Evolutionary conservation across 2,888 invertebrate genomes (phyloP).

Genomic region (Drosophila barbarae): DNA sequence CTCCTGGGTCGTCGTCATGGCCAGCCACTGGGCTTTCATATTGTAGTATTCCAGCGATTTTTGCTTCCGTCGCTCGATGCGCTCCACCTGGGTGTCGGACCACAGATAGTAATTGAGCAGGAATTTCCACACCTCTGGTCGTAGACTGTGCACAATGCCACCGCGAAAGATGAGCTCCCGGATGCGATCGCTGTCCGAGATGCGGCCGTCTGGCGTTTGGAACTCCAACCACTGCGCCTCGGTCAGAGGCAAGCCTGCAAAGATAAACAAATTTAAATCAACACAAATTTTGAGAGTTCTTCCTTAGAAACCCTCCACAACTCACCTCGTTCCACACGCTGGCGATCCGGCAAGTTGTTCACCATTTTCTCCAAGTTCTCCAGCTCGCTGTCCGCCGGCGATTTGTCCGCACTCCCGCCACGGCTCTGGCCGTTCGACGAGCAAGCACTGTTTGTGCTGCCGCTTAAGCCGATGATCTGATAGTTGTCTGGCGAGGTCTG

Average conservation of each 20-base stretch:
- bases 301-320: not conserved
- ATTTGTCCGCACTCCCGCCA: constrained; percentile 78
- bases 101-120: constrained; percentile 93
- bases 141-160: constrained; percentile 87
- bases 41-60: constrained; percentile 93
- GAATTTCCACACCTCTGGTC: constrained; percentile 96
- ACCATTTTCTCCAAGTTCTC: constrained; percentile 73
- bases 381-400: constrained; percentile 85
- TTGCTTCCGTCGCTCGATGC: constrained; percentile 85
- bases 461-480: constrained; percentile 70
- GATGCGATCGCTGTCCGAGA: constrained; percentile 88
- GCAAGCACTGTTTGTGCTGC: constrained; percentile 62
- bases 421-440: constrained; percentile 70
- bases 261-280: not conserved
- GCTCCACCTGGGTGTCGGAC: constrained; percentile 87
- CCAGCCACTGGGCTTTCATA: constrained; percentile 98
- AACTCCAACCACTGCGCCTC: constrained; percentile 90
- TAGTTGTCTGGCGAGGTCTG: constrained; percentile 74
- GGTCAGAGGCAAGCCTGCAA: constrained; percentile 84
- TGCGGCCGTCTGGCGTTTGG: constrained; percentile 89
- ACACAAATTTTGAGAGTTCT: no score
- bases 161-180: constrained; percentile 95
- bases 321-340: constrained; percentile 69
- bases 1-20: constrained; percentile 93
- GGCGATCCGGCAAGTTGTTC: constrained; percentile 75